phyloP scores from a whole-genome alignment of 2,113 vertebrate genomes.

The Callocephalon fimbriatum region DNA sequence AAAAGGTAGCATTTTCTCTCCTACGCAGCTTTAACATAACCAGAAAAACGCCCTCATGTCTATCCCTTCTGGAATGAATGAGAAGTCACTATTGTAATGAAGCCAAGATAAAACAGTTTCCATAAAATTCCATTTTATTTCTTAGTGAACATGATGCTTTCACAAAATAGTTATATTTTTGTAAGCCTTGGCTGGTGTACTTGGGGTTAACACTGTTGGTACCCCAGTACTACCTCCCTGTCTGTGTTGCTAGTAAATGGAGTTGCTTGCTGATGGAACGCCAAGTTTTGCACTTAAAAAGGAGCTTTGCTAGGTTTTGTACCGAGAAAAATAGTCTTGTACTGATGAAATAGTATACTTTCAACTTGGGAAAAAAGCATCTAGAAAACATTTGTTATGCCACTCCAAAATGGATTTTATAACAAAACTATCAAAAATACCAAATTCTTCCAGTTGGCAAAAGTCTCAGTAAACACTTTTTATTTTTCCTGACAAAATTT shows the following conservation, averaged over 20 bases:
- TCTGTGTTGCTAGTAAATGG: background rate
- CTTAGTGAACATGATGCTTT: background rate
- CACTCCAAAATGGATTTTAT: background rate
- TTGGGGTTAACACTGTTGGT: background rate
- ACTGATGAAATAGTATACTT: background rate
- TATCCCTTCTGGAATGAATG: background rate
- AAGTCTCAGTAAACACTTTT: conserved; percentile 20
- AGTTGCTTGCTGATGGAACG: conserved; percentile 1
- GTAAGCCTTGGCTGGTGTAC: background rate
- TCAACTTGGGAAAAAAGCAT: background rate
- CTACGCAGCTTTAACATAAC: background rate
- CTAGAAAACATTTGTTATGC: background rate
- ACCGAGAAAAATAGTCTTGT: background rate
- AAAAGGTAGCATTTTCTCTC: background rate
- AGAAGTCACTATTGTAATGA: background rate
- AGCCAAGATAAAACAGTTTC: background rate
- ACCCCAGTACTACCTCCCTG: background rate
- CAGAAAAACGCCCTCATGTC: background rate
- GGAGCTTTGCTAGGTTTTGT: conserved; percentile 13
- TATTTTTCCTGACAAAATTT: conserved; percentile 34
- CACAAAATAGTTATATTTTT: background rate
- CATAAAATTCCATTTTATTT: background rate
- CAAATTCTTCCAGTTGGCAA: background rate
- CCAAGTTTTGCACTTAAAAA: conserved; percentile 43
- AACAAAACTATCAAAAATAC: conserved; percentile 5